phyloP scores from a whole-genome alignment of 2,797 vertebrate genomes.

The Chromobotia macracanthus region DNA sequence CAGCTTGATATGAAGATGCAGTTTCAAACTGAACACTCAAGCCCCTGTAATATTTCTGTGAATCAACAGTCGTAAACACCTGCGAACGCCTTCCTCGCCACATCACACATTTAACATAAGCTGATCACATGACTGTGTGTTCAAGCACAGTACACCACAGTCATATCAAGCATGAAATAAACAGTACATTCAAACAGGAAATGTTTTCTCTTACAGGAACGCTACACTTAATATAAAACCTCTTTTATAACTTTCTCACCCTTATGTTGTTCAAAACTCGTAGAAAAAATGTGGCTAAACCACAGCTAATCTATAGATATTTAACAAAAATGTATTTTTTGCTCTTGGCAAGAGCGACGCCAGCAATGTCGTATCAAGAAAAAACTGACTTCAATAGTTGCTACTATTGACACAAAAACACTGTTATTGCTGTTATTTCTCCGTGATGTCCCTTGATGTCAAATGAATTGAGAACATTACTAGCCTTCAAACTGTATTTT shows the following conservation, averaged over 20 bases:
- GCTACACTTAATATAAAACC: no score
- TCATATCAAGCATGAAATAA: neutral
- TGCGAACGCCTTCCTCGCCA: constrained; percentile 18
- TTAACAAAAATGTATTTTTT: neutral
- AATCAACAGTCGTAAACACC: constrained; percentile 39
- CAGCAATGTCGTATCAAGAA: neutral
- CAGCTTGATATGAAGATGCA: constrained; percentile 42
- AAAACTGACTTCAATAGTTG: no score
- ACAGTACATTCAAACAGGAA: neutral
- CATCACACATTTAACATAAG: constrained; percentile 10
- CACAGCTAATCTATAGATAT: constrained; percentile 7
- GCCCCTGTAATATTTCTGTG: constrained; percentile 10
- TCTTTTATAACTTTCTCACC: no score
- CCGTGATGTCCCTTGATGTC: no score
- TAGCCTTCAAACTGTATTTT: no score
- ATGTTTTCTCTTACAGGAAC: neutral
- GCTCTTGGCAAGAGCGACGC: neutral
- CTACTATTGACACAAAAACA: no score
- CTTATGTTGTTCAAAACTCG: no score
- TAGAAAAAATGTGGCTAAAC: no score
- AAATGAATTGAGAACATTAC: no score
- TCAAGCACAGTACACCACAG: no score
- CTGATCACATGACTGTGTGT: neutral
- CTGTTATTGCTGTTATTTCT: no score
- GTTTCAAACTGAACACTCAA: constrained; percentile 31